Evolutionary conservation across 2,113 vertebrate genomes (phyloP).

Genomic region (Peucedramus taeniatus): DNA sequence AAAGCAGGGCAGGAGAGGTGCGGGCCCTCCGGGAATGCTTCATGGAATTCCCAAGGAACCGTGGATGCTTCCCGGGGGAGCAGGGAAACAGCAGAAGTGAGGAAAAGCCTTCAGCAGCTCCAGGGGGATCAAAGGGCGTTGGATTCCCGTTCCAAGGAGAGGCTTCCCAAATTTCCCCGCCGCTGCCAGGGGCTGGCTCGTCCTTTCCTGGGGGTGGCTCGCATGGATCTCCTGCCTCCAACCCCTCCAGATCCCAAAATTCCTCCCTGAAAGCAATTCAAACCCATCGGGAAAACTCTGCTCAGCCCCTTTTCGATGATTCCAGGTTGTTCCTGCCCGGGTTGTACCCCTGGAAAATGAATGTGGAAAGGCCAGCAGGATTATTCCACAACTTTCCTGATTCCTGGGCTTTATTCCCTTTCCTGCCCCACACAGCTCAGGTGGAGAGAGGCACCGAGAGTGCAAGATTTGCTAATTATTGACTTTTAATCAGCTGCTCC

Average conservation of each 20-base stretch:
- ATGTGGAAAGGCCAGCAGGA: neutral
- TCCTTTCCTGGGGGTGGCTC: neutral
- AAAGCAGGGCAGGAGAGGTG: slow-evolving; percentile 39
- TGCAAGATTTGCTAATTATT: neutral
- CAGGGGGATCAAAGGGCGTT: fast-evolving
- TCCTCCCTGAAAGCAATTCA: fast-evolving
- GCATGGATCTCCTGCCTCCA: fast-evolving
- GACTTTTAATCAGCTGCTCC: neutral
- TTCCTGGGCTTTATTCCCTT: neutral
- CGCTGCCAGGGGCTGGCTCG: fast-evolving
- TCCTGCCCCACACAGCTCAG: neutral
- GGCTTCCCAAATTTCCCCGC: fast-evolving
- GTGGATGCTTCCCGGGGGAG: neutral
- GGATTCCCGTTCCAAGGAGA: neutral
- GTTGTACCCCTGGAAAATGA: fast-evolving
- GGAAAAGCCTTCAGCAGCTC: neutral
- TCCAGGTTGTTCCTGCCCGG: neutral
- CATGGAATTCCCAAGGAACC: neutral
- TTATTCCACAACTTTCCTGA: neutral
- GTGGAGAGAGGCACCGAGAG: neutral
- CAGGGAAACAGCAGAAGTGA: fast-evolving
- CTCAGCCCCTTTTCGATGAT: neutral
- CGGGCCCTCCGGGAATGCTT: neutral
- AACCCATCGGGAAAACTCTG: fast-evolving
- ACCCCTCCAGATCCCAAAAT: neutral